Percentiles rank a stretch among this genome's conserved stretches.
These are phyloP conservation scores for Aporophyla nigra DNA, from an alignment of 2,888 invertebrate genomes.

Conservation along the genomic window DNA sequence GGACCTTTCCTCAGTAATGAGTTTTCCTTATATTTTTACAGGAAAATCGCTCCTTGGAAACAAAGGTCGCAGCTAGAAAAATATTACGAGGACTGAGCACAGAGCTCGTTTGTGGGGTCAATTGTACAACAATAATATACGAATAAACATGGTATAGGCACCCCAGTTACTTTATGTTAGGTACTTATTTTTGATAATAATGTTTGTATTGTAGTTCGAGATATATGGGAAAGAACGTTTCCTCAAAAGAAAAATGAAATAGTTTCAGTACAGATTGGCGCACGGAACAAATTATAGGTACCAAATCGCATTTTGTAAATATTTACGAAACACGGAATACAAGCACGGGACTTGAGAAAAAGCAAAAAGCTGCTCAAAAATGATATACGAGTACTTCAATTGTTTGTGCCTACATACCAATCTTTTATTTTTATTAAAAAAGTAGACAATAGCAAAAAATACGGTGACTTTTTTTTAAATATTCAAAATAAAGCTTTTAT, in stretches of 20 bases:
- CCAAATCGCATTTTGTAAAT: not conserved
- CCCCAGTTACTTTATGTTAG: constrained; percentile 4
- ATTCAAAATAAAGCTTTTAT: too few species aligned
- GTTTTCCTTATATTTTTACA: constrained; percentile 57
- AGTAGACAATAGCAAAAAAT: too few species aligned
- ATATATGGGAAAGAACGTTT: not conserved
- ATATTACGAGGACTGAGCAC: constrained; percentile 29
- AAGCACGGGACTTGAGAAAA: not conserved
- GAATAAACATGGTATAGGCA: constrained; percentile 13
- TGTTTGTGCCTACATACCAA: too few species aligned
- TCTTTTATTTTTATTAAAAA: too few species aligned
- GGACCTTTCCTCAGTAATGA: constrained; percentile 50
- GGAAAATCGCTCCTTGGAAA: constrained; percentile 46
- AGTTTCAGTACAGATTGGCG: not conserved
- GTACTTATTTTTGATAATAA: constrained; percentile 14
- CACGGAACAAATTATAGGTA: not conserved
- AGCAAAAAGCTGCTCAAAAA: not conserved
- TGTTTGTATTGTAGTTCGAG: not conserved
- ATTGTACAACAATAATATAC: constrained; percentile 20
- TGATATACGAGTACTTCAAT: too few species aligned
- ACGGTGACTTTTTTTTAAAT: too few species aligned
- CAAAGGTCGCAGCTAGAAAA: constrained; percentile 33
- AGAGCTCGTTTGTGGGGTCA: constrained; percentile 28
- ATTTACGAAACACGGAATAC: not conserved
- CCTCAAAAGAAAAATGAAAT: too few species aligned